A percentile compares a stretch with the other conserved stretches of the same genome.
phyloP scores from a whole-genome alignment of 2,113 vertebrate genomes.

The Suncus etruscus region DNA sequence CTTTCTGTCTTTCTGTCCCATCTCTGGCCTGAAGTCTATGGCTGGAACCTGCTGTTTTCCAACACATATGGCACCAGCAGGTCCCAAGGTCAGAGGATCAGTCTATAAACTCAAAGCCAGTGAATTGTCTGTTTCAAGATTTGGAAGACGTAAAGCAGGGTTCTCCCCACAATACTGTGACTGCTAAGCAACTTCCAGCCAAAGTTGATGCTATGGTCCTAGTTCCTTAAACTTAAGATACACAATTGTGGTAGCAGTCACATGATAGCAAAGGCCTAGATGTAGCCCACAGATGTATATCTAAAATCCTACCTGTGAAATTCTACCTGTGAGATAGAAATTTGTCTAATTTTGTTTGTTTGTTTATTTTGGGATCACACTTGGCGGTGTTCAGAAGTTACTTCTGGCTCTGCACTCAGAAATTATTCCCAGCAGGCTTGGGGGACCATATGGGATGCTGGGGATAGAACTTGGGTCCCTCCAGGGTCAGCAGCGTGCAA shows the following conservation, averaged over 20 bases:
- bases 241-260: slow-evolving; percentile 36
- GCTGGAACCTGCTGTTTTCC: not conserved
- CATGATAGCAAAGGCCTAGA: slow-evolving; percentile 49
- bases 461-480: no score
- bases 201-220: slow-evolving; percentile 75
- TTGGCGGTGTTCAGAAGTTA: no score
- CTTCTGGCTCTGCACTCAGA: no score
- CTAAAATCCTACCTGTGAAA: slow-evolving; percentile 66
- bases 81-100: slow-evolving; percentile 28
- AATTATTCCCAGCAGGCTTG: no score
- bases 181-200: slow-evolving; percentile 75
- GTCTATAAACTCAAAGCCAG: not conserved
- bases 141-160: slow-evolving; percentile 76
- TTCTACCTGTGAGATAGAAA: slow-evolving; percentile 63
- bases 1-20: not conserved
- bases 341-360: not conserved
- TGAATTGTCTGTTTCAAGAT: slow-evolving; percentile 71
- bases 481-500: no score
- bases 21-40: not conserved
- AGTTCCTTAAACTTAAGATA: not conserved
- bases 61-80: not conserved
- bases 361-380: no score
- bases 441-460: no score
- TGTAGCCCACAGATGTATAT: slow-evolving; percentile 26
- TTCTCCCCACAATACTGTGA: slow-evolving; percentile 60